phyloP scores from a whole-genome alignment of 2,797 vertebrate species.

The Botia almorhae region DNA sequence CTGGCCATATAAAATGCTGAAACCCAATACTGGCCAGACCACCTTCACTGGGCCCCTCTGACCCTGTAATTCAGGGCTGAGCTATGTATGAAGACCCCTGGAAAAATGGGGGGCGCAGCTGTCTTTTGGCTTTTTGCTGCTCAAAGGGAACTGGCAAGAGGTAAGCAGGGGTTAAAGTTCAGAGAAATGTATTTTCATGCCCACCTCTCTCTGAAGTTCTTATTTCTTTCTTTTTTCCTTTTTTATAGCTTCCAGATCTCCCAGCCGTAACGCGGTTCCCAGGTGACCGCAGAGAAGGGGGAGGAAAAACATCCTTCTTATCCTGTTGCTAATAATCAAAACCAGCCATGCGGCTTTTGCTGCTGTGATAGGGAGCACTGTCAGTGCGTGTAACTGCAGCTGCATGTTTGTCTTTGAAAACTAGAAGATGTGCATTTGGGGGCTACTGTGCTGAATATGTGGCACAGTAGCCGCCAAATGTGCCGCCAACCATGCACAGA shows the following conservation, averaged over 20 bases:
- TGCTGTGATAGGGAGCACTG: not conserved
- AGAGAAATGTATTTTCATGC: conserved; percentile 18
- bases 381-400: conserved; percentile 9
- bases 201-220: conserved; percentile 26
- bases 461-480: too few relatives aligned
- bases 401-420: conserved; percentile 13
- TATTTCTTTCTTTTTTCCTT: not conserved
- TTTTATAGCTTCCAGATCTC: conserved; percentile 60
- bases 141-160: not conserved
- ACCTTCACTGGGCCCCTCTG: conserved; percentile 39
- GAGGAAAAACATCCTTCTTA: conserved; percentile 29
- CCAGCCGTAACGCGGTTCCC: conserved; percentile 43
- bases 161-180: conserved; percentile 14
- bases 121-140: conserved; percentile 28
- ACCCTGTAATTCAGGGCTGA: conserved; percentile 39
- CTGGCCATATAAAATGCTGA: conserved; percentile 37
- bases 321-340: conserved; percentile 50
- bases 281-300: conserved; percentile 30
- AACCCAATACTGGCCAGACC: conserved; percentile 31
- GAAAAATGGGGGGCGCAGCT: conserved; percentile 44
- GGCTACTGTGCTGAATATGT: too few relatives aligned
- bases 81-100: not conserved
- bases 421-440: not conserved
- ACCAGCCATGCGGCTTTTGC: conserved; percentile 34
- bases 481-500: too few relatives aligned